phyloP scores from a whole-genome alignment of 2,797 vertebrate species.

The Micrastur ruficollis region DNA sequence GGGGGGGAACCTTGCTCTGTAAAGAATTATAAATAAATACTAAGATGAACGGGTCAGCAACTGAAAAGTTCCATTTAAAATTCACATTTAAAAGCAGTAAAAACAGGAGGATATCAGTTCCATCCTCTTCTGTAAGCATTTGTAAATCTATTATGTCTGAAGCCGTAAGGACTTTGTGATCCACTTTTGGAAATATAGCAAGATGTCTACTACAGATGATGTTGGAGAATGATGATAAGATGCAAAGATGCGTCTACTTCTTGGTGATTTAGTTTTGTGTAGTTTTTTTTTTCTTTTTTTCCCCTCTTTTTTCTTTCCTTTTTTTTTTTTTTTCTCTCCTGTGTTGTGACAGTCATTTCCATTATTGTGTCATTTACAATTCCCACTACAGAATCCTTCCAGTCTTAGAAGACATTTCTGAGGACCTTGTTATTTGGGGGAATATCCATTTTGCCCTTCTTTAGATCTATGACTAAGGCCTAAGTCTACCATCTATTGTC shows the following conservation, averaged over 20 bases:
- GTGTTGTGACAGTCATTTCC: neutral
- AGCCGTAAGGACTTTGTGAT: neutral
- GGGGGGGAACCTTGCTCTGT: neutral
- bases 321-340: neutral
- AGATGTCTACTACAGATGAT: neutral
- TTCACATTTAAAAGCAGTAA: neutral
- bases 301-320: neutral
- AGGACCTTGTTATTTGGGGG: neutral
- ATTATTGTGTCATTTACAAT: neutral
- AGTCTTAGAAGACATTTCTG: neutral
- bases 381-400: neutral
- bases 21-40: neutral
- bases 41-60: neutral
- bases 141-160: neutral
- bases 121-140: neutral
- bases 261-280: neutral
- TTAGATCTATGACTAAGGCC: neutral
- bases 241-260: neutral
- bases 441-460: neutral
- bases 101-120: neutral
- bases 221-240: neutral
- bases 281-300: neutral
- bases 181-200: neutral
- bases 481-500: neutral
- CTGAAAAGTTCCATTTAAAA: neutral